These are phyloP conservation scores for Hydractinia symbiolongicarpus DNA, from an alignment of 30 jellyfish, hydroid and myxozoan species.

Conservation along the genomic window DNA sequence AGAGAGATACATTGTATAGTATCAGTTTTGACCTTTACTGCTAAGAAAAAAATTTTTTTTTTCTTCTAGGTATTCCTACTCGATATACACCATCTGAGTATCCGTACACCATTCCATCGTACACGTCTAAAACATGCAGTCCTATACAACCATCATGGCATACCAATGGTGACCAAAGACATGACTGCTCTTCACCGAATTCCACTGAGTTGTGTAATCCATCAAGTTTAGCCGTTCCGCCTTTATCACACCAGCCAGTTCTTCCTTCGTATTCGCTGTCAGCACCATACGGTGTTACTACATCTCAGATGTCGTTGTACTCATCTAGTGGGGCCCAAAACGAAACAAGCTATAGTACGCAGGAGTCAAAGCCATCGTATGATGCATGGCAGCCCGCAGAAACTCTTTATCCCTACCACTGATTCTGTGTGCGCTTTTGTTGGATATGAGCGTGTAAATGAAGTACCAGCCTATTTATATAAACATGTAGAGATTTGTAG, in stretches of 20 bases:
- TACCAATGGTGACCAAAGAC: conserved; percentile 47
- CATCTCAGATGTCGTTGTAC: background rate
- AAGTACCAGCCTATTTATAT: too few species aligned
- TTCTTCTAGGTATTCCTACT: conserved; percentile 8
- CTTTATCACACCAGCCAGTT: conserved; percentile 69
- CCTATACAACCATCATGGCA: conserved; percentile 1
- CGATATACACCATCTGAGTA: conserved; percentile 19
- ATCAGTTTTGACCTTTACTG: too few species aligned
- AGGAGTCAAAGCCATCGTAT: background rate
- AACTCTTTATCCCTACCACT: conserved; percentile 2
- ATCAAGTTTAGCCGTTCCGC: conserved; percentile 64
- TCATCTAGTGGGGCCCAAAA: background rate
- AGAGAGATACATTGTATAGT: too few species aligned
- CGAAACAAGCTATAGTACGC: background rate
- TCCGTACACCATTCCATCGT: conserved; percentile 25
- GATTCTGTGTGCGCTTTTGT: background rate
- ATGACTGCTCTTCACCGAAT: conserved; percentile 57
- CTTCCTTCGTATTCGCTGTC: conserved; percentile 4
- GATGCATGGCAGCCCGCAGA: background rate
- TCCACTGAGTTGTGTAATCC: conserved; percentile 31
- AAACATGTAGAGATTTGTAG: too few species aligned
- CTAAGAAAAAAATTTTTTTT: background rate
- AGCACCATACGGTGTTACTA: background rate
- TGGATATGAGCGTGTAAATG: too few species aligned
- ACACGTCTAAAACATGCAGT: background rate